Base-by-base conservation (phyloP, 2,888 invertebrate species). In the Blastobasis lacticolella region DNA sequence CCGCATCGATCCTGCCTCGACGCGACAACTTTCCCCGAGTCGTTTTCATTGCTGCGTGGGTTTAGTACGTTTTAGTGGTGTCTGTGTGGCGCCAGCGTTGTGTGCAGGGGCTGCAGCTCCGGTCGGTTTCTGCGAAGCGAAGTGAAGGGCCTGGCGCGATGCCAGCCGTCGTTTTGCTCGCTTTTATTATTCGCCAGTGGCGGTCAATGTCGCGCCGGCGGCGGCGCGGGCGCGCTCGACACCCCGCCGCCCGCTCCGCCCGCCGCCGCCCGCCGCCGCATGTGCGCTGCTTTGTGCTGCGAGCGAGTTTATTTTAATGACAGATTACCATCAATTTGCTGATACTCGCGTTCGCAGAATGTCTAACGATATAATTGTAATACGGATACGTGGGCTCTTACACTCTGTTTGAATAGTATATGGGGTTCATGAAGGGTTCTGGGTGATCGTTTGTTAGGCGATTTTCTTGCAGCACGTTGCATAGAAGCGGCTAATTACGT, bases 201-300 rank as follows among this genome's bases (percentile, higher is more conserved):
- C 85, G 87, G 87, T 87, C 87, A 86, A 84, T 87, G 87, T 86
- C 87, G 86, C 86, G 82, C 72, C 83, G 66, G 69, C 67, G 73
- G 53, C 74, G 77, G 23, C 23, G 23, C 65, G 65, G 78, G 80
- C 78, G 81, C 85, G 87, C 86, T 86, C 87, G 86, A 84, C 87
- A 86, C 86, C 87, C 85, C 86, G 82, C 72, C 83, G 66, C 69
- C 67, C 74, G 77, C 42, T 8, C 9, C 42, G 42, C 5, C 9
- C 80, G 82, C 79, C 78, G 68, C 64, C 58, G 50, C 71, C 74
- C 66, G 64, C 66, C 71, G 67, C 69, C 71, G 78, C 82, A 81
- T 81, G 76, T 81, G 79, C n/a, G n/a, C 72, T 75, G 67, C 70
- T 67, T 67, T 70, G 66, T 70, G 71, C 59, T 71, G 64, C 66